phyloP scores from a whole-genome alignment of 2,113 vertebrate genomes.

The Nerophis ophidion region DNA sequence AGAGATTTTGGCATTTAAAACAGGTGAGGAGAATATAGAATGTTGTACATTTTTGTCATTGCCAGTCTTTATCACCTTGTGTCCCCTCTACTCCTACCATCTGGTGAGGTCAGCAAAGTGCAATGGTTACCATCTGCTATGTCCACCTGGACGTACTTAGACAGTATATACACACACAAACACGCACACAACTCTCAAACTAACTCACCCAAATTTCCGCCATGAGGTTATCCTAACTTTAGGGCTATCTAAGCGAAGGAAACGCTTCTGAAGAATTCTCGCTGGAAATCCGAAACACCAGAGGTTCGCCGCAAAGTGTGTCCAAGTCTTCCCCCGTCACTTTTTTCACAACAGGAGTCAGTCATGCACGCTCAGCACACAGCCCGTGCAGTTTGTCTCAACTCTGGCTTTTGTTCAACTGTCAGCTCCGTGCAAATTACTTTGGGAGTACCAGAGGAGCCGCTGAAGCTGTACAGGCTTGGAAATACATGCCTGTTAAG shows the following conservation, averaged over 20 bases:
- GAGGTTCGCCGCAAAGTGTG: conserved; percentile 9
- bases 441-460: conserved; percentile 54
- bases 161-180: conserved; percentile 15
- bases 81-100: conserved; percentile 43
- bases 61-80: conserved; percentile 13
- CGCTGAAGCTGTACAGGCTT: conserved; percentile 43
- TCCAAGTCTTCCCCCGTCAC: conserved; percentile 18
- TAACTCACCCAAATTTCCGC: conserved; percentile 60
- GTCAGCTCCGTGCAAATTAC: conserved; percentile 65
- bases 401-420: conserved; percentile 69
- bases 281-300: conserved; percentile 42
- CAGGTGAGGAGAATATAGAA: conserved; percentile 9
- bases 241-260: conserved; percentile 24
- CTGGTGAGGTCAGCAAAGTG: conserved; percentile 53
- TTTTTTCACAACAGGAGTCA: conserved; percentile 26
- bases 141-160: conserved; percentile 51
- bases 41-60: conserved; percentile 26
- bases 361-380: conserved; percentile 38
- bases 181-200: conserved; percentile 2
- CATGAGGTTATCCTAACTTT: conserved; percentile 24
- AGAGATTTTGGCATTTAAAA: conserved; percentile 4
- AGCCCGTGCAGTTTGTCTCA: conserved; percentile 62
- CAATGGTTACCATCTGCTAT: conserved; percentile 58
- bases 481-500: conserved; percentile 52
- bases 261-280: conserved; percentile 22